Conservation (phyloP, 2,888 invertebrate genomes). For the Mesorhabditis spiculigera region DNA sequence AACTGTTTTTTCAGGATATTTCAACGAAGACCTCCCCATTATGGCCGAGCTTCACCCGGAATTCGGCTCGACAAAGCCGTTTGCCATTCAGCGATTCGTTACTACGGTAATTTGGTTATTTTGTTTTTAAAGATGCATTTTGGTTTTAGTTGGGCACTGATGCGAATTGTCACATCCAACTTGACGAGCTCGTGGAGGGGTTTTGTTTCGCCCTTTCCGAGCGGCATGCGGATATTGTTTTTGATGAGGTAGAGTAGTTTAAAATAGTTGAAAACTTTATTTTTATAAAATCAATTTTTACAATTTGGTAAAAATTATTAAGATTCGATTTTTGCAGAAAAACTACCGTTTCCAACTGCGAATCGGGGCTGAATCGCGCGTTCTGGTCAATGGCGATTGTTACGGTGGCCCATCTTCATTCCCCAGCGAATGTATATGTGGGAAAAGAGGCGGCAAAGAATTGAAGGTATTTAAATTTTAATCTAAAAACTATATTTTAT, state of each 20-base stretch:
- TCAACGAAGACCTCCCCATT: neutral
- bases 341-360: neutral
- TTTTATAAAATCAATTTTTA: no score
- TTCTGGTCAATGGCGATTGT: neutral
- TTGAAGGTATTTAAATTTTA: neutral
- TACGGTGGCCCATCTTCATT: neutral
- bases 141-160: neutral
- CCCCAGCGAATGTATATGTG: no score
- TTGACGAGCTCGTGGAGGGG: neutral
- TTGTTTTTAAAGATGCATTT: neutral
- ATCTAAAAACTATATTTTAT: neutral
- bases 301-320: no score
- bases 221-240: neutral
- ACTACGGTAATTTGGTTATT: neutral
- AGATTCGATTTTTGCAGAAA: neutral
- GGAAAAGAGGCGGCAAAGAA: no score
- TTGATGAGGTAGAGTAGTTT: no score
- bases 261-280: no score
- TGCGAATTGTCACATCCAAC: neutral
- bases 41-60: neutral
- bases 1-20: neutral
- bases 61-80: constrained; percentile 2
- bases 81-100: neutral
- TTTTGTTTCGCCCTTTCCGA: neutral
- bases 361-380: neutral